Base-by-base conservation (phyloP, 2,113 vertebrate species). In the Brachypteracias leptosomus region DNA sequence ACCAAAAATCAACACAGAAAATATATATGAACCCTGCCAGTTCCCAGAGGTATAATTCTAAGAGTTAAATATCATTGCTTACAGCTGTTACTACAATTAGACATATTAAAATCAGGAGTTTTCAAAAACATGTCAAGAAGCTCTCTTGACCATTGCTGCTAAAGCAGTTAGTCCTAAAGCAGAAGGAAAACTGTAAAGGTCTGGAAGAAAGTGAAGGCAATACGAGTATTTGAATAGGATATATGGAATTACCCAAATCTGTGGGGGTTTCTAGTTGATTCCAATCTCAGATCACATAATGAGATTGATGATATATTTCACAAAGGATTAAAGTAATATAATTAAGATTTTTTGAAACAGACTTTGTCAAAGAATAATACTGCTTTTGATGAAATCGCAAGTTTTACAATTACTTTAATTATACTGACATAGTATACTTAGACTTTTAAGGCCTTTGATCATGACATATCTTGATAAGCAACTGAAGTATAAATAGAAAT, bases 401-500 rank as follows among this genome's bases (percentile, higher is more conserved):
- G 29, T 76, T 87, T 81, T 63, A 87, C n/a, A 89, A 40, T 38
- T 77, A 66, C 13, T 80, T 28, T 25, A 59, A 28, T 21, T 29
- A 13, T 24, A 44, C 24, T 49, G 51, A 66, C 49, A 66, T 4
- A 42, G 25, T 17, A 75, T 31, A 46, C 29, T 71, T 57, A 38
- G 49, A 65, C 54, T 85, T 88, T 26, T 35, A 68, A 46, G 49
- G 46, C 46, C 75, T 88, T 79, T 92, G 67, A 76, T 44, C 33
- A 29, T 63, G 85, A 78, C 25, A 26, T 11, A 57, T 40, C 58
- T 92, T 36, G 44, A 52, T 76, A 40, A 96, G 76, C 59, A 88
- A 67, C 72, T 86, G 46, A 93, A 76, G 17, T 54, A 96, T 80
- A 81, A 94, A 91, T 89, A 93, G 89, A 91, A 93, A 75, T 93